phyloP scores from a whole-genome alignment of 2,888 invertebrate species.

The Dynastes grantii region DNA sequence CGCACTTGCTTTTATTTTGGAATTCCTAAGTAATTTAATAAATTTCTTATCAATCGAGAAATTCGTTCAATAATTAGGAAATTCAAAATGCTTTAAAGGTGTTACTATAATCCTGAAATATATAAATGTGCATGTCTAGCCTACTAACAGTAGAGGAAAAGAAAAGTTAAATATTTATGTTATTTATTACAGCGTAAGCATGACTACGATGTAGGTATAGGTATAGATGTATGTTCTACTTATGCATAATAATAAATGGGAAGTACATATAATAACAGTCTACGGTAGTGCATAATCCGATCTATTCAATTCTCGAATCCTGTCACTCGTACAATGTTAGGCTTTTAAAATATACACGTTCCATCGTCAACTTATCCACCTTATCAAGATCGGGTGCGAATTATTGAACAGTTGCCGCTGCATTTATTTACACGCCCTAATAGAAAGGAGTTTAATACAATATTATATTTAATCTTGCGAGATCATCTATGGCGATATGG shows the following conservation, averaged over 20 bases:
- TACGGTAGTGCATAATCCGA: constrained; percentile 37
- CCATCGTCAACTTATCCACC: constrained; percentile 41
- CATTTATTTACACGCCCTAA: constrained; percentile 46
- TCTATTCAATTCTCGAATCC: constrained; percentile 40
- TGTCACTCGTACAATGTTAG: constrained; percentile 38
- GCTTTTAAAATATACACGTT: constrained; percentile 43
- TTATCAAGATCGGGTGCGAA: constrained; percentile 47
- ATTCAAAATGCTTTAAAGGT: background rate
- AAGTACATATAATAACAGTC: constrained; percentile 39
- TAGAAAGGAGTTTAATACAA: constrained; percentile 47
- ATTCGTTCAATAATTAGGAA: too few species aligned
- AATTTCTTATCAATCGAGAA: too few species aligned
- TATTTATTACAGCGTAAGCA: constrained; percentile 7
- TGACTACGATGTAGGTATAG: constrained; percentile 1
- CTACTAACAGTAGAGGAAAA: background rate
- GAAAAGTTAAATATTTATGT: background rate
- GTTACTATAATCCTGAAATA: background rate
- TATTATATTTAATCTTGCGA: constrained; percentile 31
- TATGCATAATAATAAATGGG: constrained; percentile 41
- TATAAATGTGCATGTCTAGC: background rate
- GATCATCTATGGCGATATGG: constrained; percentile 29
- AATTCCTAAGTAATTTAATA: too few species aligned
- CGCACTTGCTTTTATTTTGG: too few species aligned
- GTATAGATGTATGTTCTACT: constrained; percentile 20
- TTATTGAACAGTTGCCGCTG: constrained; percentile 43